Evolutionary conservation across 1,140 invertebrate species (phyloP).

Genomic region (Nymphalis io): DNA sequence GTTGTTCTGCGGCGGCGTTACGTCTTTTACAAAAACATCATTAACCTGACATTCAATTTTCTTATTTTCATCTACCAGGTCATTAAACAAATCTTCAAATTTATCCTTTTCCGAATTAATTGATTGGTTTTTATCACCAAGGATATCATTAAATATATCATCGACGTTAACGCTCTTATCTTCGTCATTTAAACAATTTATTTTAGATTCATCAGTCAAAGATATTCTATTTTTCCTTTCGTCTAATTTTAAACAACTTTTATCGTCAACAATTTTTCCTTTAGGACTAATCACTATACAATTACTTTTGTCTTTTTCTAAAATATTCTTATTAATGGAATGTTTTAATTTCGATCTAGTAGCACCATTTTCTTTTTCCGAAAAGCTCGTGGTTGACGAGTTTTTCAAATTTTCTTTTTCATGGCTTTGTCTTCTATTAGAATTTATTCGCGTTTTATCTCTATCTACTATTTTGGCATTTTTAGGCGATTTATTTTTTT

Average conservation of each 20-base stretch:
- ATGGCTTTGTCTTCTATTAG: slow-evolving; percentile 61
- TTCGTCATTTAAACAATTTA: slow-evolving; percentile 54
- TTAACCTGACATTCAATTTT: slow-evolving; percentile 45
- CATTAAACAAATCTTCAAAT: slow-evolving; percentile 68
- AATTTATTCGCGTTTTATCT: slow-evolving; percentile 60
- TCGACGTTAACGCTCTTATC: slow-evolving; percentile 57
- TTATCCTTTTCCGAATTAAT: slow-evolving; percentile 62
- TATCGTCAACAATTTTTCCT: slow-evolving; percentile 62
- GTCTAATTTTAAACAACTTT: slow-evolving; percentile 55
- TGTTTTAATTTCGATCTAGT: slow-evolving; percentile 78
- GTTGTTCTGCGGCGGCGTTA: slow-evolving; percentile 23
- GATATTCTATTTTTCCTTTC: slow-evolving; percentile 52
- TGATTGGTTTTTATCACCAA: slow-evolving; percentile 55
- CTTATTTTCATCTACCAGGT: slow-evolving; percentile 49
- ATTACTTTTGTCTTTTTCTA: slow-evolving; percentile 78
- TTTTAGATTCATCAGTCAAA: slow-evolving; percentile 55
- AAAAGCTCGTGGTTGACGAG: slow-evolving; percentile 49
- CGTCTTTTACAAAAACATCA: slow-evolving; percentile 41
- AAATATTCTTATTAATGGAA: slow-evolving; percentile 76
- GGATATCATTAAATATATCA: slow-evolving; percentile 68
- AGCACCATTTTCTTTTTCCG: slow-evolving; percentile 75
- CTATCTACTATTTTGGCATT: slow-evolving; percentile 71
- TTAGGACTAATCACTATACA: slow-evolving; percentile 70
- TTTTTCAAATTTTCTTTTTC: slow-evolving; percentile 74
- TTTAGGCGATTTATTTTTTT: slow-evolving; percentile 62